Base-by-base conservation (phyloP, 2,888 invertebrate genomes). In the Luperina nickerlii region DNA sequence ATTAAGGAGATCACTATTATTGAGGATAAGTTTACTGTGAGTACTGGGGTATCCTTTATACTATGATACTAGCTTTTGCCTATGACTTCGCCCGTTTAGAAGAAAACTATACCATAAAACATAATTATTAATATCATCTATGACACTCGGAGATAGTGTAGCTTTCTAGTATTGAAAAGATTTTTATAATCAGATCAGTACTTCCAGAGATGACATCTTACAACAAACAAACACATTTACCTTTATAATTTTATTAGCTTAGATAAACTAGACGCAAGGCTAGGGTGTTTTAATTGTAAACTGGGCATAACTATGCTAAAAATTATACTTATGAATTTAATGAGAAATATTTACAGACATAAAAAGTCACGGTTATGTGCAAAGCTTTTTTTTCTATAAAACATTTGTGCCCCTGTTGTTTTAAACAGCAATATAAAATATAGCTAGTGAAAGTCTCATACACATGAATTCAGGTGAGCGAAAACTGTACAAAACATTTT, bases 1-100 rank as follows among this genome's bases (percentile, higher is more conserved):
- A 98, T 98, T 75, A 98, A 98, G 87, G 99, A 99, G 96, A 98
- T 99, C 72, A 97, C 97, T 27, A 95, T 96, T 6, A 97, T 98
- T 67, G 98, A 98, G 91, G 97, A 97, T 86, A 97, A 97, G 79
- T 98, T 98, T 92, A 97, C 97, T 93, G 98, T 98, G 92, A 93
- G 95, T 92, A 45, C 45, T 62, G 5, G 18, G 3, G 15, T 27
- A 24, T 45, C 4, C 0, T 45, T 71, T 11, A n/a, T n/a, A n/a
- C 9, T 38, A 38, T 32, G 1, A 57, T 11, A 69, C 51, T 18
- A 54, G 9, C 6, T 51, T 8, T 15, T 15, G 1, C 5, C 4
- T 24, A 15, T 2, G 69, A 8, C 32, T n/a, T 62, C 7, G 3
- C 7, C 11, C 57, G 6, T 11, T 24, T 57, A 3, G 18, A n/a